Evolutionary conservation across 1,140 invertebrate genomes (phyloP), one percentile per base, ranked within the genome.

Genomic region (Tribolium madens): DNA sequence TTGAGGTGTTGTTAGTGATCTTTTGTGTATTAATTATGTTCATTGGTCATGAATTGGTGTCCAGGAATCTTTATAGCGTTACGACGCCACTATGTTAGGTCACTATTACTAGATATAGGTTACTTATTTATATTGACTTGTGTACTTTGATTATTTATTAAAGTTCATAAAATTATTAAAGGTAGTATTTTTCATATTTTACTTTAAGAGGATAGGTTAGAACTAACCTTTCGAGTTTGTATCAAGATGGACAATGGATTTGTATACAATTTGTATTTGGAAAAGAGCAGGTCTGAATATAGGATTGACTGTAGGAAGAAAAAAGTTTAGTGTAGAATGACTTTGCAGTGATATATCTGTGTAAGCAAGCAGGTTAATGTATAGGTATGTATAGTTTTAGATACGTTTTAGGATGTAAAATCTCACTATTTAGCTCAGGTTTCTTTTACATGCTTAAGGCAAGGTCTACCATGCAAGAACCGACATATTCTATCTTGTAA

Each of bases 361-460:
- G 57, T 64, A 79, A 50, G 53, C 75, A 69, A 76, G 71, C 57
- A 72, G 42, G 75, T 74, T 76, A 69, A 64, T 60, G 48, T 74
- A 77, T 81, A 81, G 80, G 80, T 81, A 81, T 81, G 80, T 81
- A 81, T 81, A 81, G 80, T 74, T 77, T 81, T 76, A 78, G 74
- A 69, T 74, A 69, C 26, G 69, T 78, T 78, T 75, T 81, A 80
- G 76, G 78, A 53, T 78, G 75, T 48, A 50, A 33, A 57, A 46
- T 21, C 72, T 48, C 57, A 71, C 80, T 80, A 79, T 82, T 81
- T 81, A 79, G 81, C 81, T 82, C 81, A 82, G 81, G 81, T 82
- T 82, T 78, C 60, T 80, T 78, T 79, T 53, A 57, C 46, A 73
- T 47, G 70, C 31, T 75, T 53, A 57, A 31, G 21, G 53, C 21